Evolutionary conservation across 1,140 invertebrate species (phyloP).

Genomic region (Drosophila ironensis): DNA sequence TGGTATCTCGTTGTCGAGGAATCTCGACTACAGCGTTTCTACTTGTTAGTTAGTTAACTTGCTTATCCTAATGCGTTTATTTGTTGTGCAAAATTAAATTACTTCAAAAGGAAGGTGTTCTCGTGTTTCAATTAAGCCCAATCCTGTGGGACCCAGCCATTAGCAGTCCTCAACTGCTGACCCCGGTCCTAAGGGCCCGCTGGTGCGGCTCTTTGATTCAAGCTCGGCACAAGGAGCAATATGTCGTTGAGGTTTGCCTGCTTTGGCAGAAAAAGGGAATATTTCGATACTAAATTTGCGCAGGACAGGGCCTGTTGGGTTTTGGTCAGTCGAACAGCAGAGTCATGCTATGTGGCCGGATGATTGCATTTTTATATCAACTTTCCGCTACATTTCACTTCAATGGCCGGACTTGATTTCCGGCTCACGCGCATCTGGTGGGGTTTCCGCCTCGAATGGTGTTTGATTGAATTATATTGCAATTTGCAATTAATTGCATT

Average conservation of each 20-base stretch:
- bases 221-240: too few species aligned
- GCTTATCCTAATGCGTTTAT: constrained; percentile 63
- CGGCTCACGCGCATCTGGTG: constrained; percentile 21
- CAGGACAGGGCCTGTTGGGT: not conserved
- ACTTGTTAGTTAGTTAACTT: constrained; percentile 45
- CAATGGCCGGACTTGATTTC: constrained; percentile 33
- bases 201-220: too few species aligned
- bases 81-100: constrained; percentile 63
- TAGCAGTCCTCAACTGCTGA: too few species aligned
- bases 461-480: constrained; percentile 46
- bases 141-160: too few species aligned
- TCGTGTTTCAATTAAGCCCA: constrained; percentile 4
- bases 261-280: too few species aligned
- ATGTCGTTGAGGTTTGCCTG: too few species aligned
- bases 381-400: constrained; percentile 45
- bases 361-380: constrained; percentile 56
- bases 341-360: constrained; percentile 22
- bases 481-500: constrained; percentile 7
- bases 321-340: too few species aligned
- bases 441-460: constrained; percentile 37
- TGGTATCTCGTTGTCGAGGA: too few species aligned
- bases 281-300: constrained; percentile 60
- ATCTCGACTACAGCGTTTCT: too few species aligned
- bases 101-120: constrained; percentile 13
- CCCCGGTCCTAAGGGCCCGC: too few species aligned